Evolutionary conservation across 2,113 vertebrate genomes (phyloP).

Genomic region (Brachypodius melanocephalos): DNA sequence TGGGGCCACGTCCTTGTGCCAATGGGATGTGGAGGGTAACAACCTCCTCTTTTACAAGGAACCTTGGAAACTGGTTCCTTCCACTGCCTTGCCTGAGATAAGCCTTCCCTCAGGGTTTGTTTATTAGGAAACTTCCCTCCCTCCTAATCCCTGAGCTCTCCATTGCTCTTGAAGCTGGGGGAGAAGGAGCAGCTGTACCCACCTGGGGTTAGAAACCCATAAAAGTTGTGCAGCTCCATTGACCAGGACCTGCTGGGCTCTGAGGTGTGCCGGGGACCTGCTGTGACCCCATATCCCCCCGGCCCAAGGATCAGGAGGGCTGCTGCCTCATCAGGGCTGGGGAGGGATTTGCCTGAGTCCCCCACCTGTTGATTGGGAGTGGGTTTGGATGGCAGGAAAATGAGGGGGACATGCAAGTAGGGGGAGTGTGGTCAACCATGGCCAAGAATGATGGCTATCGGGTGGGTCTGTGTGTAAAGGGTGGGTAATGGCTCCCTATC

Average conservation of each 20-base stretch:
- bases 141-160: neutral
- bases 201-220: slow-evolving; percentile 51
- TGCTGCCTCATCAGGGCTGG: neutral
- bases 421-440: slow-evolving; percentile 22
- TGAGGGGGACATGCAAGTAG: neutral
- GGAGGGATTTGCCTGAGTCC: neutral
- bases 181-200: slow-evolving; percentile 15
- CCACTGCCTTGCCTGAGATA: neutral
- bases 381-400: neutral
- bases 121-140: slow-evolving; percentile 31
- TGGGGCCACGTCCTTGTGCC: neutral
- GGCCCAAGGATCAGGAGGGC: neutral
- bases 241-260: slow-evolving; percentile 26
- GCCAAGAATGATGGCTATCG: slow-evolving; percentile 50
- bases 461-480: neutral
- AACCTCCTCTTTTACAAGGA: neutral
- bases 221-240: slow-evolving; percentile 52
- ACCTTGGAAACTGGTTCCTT: slow-evolving; percentile 6
- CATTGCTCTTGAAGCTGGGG: neutral
- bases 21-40: neutral
- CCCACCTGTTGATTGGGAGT: neutral
- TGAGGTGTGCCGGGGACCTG: neutral
- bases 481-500: neutral
- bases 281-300: neutral
- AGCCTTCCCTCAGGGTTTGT: slow-evolving; percentile 36